Conservation (phyloP, 2,888 invertebrate species). For the Geophilus truncorum region DNA sequence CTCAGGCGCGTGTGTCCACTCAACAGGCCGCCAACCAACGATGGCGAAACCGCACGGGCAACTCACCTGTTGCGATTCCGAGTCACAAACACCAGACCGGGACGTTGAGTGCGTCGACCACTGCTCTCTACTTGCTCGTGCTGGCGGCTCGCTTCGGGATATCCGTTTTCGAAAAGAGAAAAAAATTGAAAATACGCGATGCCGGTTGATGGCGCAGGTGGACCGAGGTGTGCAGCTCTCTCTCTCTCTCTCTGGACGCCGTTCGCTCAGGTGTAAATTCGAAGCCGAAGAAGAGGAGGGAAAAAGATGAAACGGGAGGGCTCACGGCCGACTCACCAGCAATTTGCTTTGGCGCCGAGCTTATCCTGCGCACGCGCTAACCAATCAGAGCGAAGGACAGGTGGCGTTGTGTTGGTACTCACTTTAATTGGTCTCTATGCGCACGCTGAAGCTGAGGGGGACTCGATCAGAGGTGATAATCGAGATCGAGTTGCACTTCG, state of each 20-base stretch:
- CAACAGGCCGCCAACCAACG: constrained; percentile 24
- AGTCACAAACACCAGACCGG: neutral
- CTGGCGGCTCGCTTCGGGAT: too few species aligned
- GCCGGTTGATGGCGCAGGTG: neutral
- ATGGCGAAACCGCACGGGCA: constrained; percentile 5
- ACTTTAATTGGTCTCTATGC: constrained; percentile 1
- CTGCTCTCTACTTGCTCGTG: neutral
- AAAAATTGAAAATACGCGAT: neutral
- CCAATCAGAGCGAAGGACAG: constrained; percentile 27
- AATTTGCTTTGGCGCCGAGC: constrained; percentile 27
- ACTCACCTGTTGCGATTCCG: constrained; percentile 25
- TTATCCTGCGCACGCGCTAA: constrained; percentile 23
- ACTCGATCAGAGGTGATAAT: constrained; percentile 11
- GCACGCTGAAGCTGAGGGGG: neutral
- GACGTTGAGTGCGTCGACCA: constrained; percentile 16
- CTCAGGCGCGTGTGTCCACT: constrained; percentile 27
- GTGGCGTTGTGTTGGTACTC: constrained; percentile 12
- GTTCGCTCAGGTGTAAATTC: constrained; percentile 23
- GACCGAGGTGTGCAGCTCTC: neutral
- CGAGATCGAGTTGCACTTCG: neutral
- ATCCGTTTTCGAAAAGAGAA: neutral
- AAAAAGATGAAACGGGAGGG: constrained; percentile 24
- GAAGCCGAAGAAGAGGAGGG: constrained; percentile 10
- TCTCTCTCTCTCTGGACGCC: neutral
- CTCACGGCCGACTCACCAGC: constrained; percentile 27